Percentiles rank a stretch among this genome's conserved stretches.
phyloP scores from a whole-genome alignment of 2,113 vertebrate species.

The Proteles cristata region DNA sequence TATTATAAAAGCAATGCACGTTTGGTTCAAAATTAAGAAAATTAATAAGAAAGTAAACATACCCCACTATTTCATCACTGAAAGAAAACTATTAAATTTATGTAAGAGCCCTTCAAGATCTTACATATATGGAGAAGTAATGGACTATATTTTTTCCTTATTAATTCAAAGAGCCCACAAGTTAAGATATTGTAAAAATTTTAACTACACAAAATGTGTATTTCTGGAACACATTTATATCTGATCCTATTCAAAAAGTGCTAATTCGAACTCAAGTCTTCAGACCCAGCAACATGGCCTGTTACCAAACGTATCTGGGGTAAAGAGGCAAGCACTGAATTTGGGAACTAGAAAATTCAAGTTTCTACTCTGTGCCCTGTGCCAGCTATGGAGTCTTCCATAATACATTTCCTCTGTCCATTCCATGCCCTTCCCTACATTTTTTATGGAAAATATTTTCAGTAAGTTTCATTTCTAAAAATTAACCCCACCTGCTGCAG shows the following conservation, averaged over 20 bases:
- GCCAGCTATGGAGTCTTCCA: not conserved
- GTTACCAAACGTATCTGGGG: not conserved
- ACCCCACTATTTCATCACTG: not conserved
- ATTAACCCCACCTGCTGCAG: not conserved
- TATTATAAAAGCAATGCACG: not conserved
- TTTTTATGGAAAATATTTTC: not conserved
- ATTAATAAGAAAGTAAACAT: not conserved
- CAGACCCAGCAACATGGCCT: not conserved
- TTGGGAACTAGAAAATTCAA: not conserved
- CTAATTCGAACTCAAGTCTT: not conserved
- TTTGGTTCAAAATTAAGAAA: conserved; percentile 20
- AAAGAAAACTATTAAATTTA: not conserved
- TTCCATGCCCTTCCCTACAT: not conserved
- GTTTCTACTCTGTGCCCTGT: not conserved
- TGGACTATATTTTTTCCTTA: not conserved
- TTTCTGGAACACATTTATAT: not conserved
- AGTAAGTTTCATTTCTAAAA: conserved; percentile 3
- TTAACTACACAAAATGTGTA: not conserved
- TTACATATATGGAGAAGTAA: not conserved
- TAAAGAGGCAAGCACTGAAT: not conserved
- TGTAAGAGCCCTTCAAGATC: not conserved
- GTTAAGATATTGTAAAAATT: not conserved
- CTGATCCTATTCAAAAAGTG: not conserved
- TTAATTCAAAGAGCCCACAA: not conserved
- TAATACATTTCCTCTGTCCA: not conserved